Evolutionary conservation across 1,140 invertebrate genomes (phyloP).

Genomic region (Drosophila orena): DNA sequence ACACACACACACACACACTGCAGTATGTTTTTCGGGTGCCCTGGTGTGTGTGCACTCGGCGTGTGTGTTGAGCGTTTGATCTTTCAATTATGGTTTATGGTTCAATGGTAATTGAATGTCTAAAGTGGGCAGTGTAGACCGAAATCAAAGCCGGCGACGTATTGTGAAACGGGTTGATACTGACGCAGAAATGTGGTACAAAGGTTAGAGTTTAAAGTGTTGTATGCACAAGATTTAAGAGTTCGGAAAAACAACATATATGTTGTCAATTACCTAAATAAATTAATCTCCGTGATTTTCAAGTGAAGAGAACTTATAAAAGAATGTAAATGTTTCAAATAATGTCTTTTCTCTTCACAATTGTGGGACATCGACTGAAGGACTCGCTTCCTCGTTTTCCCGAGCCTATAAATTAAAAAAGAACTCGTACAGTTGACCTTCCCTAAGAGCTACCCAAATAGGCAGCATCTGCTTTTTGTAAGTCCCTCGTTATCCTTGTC

Average conservation of each 20-base stretch:
- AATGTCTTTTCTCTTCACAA: too few relatives aligned
- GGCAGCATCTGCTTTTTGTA: conserved; percentile 35
- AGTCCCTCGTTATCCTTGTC: background rate
- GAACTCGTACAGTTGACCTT: conserved; percentile 22
- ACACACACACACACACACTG: conserved; percentile 1
- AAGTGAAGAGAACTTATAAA: too few relatives aligned
- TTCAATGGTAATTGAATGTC: conserved; percentile 75
- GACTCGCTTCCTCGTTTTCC: background rate
- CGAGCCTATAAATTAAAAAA: conserved; percentile 33
- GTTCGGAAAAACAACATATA: too few relatives aligned
- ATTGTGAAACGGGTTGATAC: background rate
- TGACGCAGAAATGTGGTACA: background rate
- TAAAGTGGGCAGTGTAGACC: conserved; percentile 49
- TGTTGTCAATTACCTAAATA: too few relatives aligned
- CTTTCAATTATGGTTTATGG: conserved; percentile 79
- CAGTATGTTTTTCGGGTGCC: background rate
- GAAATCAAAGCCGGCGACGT: conserved; percentile 32
- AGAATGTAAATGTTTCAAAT: too few relatives aligned
- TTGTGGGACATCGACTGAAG: too few relatives aligned
- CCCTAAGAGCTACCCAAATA: conserved; percentile 15
- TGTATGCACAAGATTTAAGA: background rate
- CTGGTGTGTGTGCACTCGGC: conserved; percentile 12
- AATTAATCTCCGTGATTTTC: too few relatives aligned
- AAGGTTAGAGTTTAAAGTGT: background rate
- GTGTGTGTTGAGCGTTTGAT: conserved; percentile 59